A percentile compares a stretch with the other conserved stretches of the same genome.
phyloP scores from a whole-genome alignment of 2,113 vertebrate genomes.

The Chiloscyllium plagiosum region DNA sequence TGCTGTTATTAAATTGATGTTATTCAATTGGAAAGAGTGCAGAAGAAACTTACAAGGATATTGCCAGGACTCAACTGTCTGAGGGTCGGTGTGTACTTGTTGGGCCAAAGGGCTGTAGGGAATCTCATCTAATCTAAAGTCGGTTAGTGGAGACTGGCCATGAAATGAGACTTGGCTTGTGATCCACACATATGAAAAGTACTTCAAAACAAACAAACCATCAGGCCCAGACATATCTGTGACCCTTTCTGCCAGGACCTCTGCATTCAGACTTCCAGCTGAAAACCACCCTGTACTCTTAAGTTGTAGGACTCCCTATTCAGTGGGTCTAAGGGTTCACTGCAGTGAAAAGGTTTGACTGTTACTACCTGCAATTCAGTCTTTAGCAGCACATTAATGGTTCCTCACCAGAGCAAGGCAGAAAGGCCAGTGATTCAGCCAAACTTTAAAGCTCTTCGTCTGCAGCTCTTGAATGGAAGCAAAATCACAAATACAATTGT shows the following conservation, averaged over 20 bases:
- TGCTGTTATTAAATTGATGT: too few relatives aligned
- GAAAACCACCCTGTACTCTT: not conserved
- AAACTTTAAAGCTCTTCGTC: not conserved
- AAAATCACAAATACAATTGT: not conserved
- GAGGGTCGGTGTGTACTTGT: too few relatives aligned
- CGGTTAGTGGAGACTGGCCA: too few relatives aligned
- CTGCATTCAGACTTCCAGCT: not conserved
- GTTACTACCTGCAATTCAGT: not conserved
- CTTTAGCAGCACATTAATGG: constrained; percentile 52
- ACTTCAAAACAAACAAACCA: not conserved
- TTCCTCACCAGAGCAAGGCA: not conserved
- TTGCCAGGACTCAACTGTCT: too few relatives aligned
- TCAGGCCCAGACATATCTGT: not conserved
- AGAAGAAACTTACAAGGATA: too few relatives aligned
- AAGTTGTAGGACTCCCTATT: not conserved
- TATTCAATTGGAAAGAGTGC: too few relatives aligned
- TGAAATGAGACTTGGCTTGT: not conserved
- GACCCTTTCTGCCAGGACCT: not conserved
- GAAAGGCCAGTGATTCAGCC: not conserved
- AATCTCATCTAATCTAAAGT: too few relatives aligned
- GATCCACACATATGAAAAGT: not conserved
- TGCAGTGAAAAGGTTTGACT: not conserved
- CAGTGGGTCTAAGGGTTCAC: not conserved
- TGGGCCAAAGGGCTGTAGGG: too few relatives aligned
- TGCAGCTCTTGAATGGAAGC: not conserved